phyloP scores from a whole-genome alignment of 2,888 invertebrate species.

The Rotaria socialis region DNA sequence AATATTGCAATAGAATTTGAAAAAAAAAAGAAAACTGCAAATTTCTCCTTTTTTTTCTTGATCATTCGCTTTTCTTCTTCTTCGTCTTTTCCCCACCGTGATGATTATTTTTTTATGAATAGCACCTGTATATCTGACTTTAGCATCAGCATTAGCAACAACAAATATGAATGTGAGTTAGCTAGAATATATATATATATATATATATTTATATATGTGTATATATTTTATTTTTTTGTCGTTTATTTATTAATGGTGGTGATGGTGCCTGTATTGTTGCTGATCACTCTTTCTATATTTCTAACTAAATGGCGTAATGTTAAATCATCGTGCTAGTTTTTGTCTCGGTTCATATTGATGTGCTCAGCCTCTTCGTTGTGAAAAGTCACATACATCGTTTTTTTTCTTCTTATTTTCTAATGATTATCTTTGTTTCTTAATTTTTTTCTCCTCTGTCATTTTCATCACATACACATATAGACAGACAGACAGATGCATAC shows the following conservation, averaged over 20 bases:
- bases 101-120: background rate
- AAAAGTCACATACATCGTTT: background rate
- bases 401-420: background rate
- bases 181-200: background rate
- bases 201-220: background rate
- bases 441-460: background rate
- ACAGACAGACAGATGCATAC: background rate
- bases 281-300: background rate
- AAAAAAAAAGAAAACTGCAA: background rate
- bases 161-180: background rate
- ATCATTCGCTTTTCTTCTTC: background rate
- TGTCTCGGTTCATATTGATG: background rate
- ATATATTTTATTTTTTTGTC: background rate
- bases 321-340: conserved; percentile 1
- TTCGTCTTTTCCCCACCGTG: background rate
- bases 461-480: background rate
- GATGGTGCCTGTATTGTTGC: conserved; percentile 10
- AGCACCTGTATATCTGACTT: background rate
- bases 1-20: background rate
- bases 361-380: conserved; percentile 11
- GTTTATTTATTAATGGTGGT: conserved; percentile 1
- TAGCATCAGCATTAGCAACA: background rate
- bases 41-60: background rate
- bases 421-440: conserved; percentile 9
- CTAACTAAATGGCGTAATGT: conserved; percentile 11